These are phyloP conservation scores for Ictalurus punctatus DNA, from an alignment of 2,113 vertebrate species.

Conservation along the genomic window DNA sequence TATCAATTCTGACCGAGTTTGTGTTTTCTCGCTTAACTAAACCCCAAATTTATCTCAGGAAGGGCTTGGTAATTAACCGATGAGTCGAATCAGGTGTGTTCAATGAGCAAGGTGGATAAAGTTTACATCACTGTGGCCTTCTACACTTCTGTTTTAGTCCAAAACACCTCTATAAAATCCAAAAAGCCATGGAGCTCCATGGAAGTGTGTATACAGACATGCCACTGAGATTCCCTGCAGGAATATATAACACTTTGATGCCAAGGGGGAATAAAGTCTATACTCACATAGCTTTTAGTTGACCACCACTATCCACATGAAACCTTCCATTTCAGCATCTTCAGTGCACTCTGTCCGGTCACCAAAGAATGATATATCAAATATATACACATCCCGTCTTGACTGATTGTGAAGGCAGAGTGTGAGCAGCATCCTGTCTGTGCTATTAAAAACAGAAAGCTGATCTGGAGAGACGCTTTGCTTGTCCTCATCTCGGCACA, in stretches of 20 bases:
- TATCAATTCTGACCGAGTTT: background rate
- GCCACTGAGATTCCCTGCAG: background rate
- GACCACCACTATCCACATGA: background rate
- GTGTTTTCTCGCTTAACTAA: background rate
- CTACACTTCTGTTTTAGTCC: background rate
- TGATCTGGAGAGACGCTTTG: constrained; percentile 57
- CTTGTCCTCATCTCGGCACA: constrained; percentile 60
- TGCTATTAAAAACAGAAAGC: constrained; percentile 51
- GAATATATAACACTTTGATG: background rate
- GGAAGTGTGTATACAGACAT: background rate
- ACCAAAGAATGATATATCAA: background rate
- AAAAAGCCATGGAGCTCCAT: background rate
- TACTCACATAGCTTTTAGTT: constrained; percentile 22
- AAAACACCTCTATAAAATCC: background rate
- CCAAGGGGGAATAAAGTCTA: background rate
- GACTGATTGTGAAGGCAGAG: background rate
- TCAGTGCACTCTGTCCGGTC: background rate
- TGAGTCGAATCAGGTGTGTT: constrained; percentile 1
- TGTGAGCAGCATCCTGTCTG: constrained; percentile 35
- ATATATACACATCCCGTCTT: background rate
- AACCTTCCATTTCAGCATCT: background rate
- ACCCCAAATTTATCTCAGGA: background rate
- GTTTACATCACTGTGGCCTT: background rate
- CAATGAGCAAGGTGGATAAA: background rate
- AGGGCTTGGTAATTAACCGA: background rate